Evolutionary conservation across 1,140 invertebrate species (phyloP).

Genomic region (Drosophila nebulosa): DNA sequence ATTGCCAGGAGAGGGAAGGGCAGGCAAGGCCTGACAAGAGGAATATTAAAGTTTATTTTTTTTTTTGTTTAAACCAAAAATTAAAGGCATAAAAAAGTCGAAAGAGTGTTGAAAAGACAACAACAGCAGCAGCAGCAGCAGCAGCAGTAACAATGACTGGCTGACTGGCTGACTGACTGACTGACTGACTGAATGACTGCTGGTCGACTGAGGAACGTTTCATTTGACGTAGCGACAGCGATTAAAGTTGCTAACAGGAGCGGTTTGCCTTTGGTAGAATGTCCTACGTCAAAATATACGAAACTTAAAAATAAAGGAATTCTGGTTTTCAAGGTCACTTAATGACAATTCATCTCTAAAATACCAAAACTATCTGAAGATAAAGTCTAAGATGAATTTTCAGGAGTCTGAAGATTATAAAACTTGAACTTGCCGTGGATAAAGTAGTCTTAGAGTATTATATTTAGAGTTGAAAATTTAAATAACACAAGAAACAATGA

Average conservation of each 20-base stretch:
- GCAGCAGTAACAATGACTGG: constrained; percentile 6
- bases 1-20: background rate
- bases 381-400: too few relatives aligned
- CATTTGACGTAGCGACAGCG: constrained; percentile 22
- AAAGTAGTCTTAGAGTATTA: too few relatives aligned
- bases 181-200: background rate
- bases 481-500: too few relatives aligned
- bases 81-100: constrained; percentile 2
- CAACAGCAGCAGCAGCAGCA: constrained; percentile 6
- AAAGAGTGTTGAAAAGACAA: constrained; percentile 15
- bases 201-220: constrained; percentile 3
- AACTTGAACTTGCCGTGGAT: too few relatives aligned
- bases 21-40: background rate
- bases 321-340: background rate
- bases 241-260: constrained; percentile 3
- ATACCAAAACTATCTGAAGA: too few relatives aligned
- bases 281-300: background rate
- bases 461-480: too few relatives aligned
- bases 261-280: background rate
- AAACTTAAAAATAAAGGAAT: background rate
- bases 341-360: too few relatives aligned
- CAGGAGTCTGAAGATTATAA: too few relatives aligned
- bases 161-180: background rate
- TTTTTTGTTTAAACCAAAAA: constrained; percentile 17
- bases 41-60: constrained; percentile 2